Base-by-base conservation (phyloP, 2,888 invertebrate genomes). In the Nezara viridula region DNA sequence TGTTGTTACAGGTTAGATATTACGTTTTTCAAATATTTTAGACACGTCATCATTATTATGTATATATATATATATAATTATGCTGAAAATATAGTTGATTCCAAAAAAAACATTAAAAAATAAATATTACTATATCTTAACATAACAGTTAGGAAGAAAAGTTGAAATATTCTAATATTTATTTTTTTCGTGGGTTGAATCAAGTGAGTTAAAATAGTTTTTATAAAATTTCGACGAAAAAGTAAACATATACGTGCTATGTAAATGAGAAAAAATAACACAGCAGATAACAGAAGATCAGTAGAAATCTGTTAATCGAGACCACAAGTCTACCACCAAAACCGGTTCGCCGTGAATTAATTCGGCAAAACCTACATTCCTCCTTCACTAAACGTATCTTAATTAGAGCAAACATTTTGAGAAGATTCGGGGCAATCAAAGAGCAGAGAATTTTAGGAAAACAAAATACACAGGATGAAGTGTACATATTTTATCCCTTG, bases 331-430 rank as follows among this genome's bases (percentile, higher is more conserved):
- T 73, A 27, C 66, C 66, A 73, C 66, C 66, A 19, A 73, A 66
- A 73, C 66, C 66, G 66, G 66, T 73, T 37, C 21, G 1, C 0
- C 19, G 27, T 60, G 37, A 73, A 73, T 73, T 37, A 73, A 73
- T 73, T 73, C 21, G 66, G 32, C 66, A 37, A 73, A 37, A 7
- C 32, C 37, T 32, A 73, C 66, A 73, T 73, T 73, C 66, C 66
- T 73, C 19, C 10, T 73, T 73, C 19, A 32, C 66, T 19, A 37
- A 73, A 19, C 66, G 21, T 73, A 73, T 73, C 66, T 73, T 73
- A 73, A 73, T 73, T 73, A 73, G 37, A 32, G 66, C 60, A 37
- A 73, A 73, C 37, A 24, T 73, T 21, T 73, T 37, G 37, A 73
- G 66, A 37, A 37, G 37, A 37, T 73, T 37, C 2, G 32, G 66